Percentiles rank a stretch among this genome's conserved stretches.
These are phyloP conservation scores for Neotoma lepida DNA, from an alignment of 2,113 vertebrate species.

Conservation along the genomic window DNA sequence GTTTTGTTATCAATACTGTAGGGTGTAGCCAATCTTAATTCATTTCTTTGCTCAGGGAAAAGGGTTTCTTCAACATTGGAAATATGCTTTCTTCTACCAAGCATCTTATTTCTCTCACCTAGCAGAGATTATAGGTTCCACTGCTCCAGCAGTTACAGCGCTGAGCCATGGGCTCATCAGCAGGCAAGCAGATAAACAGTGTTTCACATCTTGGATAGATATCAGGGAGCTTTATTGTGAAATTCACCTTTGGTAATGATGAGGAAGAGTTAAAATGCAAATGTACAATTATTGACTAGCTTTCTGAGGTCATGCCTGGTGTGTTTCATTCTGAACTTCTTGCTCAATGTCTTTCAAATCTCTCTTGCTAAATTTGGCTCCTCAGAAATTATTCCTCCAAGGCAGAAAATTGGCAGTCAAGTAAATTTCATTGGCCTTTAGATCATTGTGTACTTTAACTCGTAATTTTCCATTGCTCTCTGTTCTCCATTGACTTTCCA, in stretches of 20 bases:
- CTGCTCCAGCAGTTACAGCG: background rate
- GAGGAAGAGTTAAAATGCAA: background rate
- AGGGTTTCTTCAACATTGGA: background rate
- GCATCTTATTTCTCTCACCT: background rate
- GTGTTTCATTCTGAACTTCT: slow-evolving; percentile 34
- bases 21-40: background rate
- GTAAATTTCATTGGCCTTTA: background rate
- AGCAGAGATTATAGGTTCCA: background rate
- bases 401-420: slow-evolving; percentile 52
- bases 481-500: background rate
- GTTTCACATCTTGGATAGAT: background rate
- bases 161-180: background rate
- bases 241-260: background rate
- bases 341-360: slow-evolving; percentile 46
- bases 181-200: background rate
- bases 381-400: slow-evolving; percentile 44
- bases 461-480: slow-evolving; percentile 54
- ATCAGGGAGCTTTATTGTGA: background rate
- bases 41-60: background rate
- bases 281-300: background rate
- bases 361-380: slow-evolving; percentile 45
- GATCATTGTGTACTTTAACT: slow-evolving; percentile 51
- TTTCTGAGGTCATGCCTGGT: background rate
- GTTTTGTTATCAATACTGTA: background rate
- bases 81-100: background rate